Evolutionary conservation across 92 coral and sea anemone genomes (phyloP).

Genomic region (Hydrozoanthus gracilis): DNA sequence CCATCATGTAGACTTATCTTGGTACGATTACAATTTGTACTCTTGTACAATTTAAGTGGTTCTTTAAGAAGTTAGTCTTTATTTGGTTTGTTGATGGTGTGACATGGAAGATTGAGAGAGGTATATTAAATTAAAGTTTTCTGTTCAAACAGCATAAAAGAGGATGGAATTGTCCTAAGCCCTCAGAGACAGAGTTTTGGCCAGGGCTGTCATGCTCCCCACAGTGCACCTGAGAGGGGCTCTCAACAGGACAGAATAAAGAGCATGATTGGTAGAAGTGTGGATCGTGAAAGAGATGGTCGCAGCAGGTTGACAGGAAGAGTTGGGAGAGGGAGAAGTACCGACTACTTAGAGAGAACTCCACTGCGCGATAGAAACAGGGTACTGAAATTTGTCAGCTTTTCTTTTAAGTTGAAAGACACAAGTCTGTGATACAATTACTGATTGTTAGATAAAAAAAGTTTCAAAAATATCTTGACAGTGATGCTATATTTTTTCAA

Average conservation of each 20-base stretch:
- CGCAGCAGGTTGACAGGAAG: constrained; percentile 91
- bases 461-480: no score
- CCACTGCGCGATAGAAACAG: constrained; percentile 76
- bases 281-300: constrained; percentile 88
- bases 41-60: no score
- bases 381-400: constrained; percentile 39
- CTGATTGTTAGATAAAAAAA: no score
- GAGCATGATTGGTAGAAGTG: constrained; percentile 70
- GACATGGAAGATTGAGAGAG: no score
- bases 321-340: constrained; percentile 85
- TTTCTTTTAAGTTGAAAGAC: no score
- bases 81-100: neutral
- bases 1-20: no score
- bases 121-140: neutral
- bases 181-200: constrained; percentile 99
- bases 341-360: constrained; percentile 68
- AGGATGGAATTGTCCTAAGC: constrained; percentile 96
- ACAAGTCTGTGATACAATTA: no score
- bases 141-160: constrained; percentile 53
- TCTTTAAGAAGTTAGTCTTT: no score
- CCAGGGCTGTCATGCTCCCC: constrained; percentile 96
- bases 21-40: no score
- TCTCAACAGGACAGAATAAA: constrained; percentile 77
- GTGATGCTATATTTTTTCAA: no score
- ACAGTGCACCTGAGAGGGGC: constrained; percentile 85